These are phyloP conservation scores for Drosophila orosa DNA, from an alignment of 1,140 invertebrate genomes.

Conservation along the genomic window DNA sequence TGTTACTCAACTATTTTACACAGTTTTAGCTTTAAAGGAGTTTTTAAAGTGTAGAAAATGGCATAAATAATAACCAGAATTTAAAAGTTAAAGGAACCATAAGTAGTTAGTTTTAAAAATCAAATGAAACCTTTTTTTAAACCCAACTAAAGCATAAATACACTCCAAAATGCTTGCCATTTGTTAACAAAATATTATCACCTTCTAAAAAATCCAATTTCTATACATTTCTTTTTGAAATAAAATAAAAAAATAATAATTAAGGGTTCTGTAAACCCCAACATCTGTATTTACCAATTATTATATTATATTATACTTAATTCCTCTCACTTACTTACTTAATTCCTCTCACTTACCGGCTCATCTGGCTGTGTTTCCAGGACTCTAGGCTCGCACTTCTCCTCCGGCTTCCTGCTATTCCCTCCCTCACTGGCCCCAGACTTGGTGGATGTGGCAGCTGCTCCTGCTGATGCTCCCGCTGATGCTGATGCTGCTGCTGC, in stretches of 20 bases:
- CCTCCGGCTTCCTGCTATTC: conserved; percentile 29
- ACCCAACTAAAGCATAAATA: background rate
- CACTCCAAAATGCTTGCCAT: background rate
- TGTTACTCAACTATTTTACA: background rate
- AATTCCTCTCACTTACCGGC: conserved; percentile 65
- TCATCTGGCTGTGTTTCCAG: conserved; percentile 76
- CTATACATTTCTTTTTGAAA: background rate
- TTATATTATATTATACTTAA: no score
- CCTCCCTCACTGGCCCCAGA: background rate
- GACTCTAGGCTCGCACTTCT: conserved; percentile 79
- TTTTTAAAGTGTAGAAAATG: background rate
- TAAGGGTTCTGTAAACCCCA: no score
- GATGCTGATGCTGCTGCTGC: conserved; percentile 7
- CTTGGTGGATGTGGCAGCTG: background rate
- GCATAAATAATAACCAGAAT: background rate
- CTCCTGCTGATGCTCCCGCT: conserved; percentile 15
- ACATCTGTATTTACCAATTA: no score
- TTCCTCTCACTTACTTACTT: no score
- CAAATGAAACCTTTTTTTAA: background rate
- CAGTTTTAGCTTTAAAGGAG: no score
- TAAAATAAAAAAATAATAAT: no score
- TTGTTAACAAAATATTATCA: no score
- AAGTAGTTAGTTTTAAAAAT: background rate
- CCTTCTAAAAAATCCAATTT: no score
- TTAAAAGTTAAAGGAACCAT: background rate